Base-by-base conservation (phyloP, 2,113 vertebrate species). In the Callithrix jacchus region DNA sequence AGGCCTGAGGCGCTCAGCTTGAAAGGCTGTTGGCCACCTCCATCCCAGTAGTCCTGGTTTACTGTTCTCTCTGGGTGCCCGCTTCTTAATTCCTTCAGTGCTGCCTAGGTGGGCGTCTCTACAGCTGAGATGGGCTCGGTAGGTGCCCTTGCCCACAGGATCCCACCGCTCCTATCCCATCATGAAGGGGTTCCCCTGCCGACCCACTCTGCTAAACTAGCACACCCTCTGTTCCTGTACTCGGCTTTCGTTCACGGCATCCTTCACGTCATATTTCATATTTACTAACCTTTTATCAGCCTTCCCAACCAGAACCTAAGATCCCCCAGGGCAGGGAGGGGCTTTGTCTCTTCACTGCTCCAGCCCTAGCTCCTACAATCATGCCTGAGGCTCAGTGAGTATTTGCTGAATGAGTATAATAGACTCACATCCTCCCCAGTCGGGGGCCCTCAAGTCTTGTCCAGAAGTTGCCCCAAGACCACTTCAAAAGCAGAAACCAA, bases 111-210 rank as follows among this genome's bases (percentile, higher is more conserved):
- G 52, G 16, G 49, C 3, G 14, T 52, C 52, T 52, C 52, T 18
- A 52, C 16, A 5, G 16, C 52, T 52, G 52, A 52, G 52, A 52
- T 52, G 52, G 52, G 52, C 52, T 52, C 5, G 16, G 52, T 52
- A 64, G 61, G 61, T 47, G 56, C n/a, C 8, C 2, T 58, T 8
- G 21, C 21, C 64, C 13, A 37, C 3, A 20, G 2, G 30, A 42
- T 10, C 11, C 6, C 8, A 0, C 18, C 7, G 1, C 54, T 74
- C 21, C 17, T 42, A 21, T 8, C 14, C 32, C 8, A 4, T 52
- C 37, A 16, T 27, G 13, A 13, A 37, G 25, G 25, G 25, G 18
- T n/a, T 35, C 23, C 12, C 27, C 58, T 0, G 6, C 79, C n/a
- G 2, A 2, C 35, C 21, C 23, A 56, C 54, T 45, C 68, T 64